Base-by-base conservation (phyloP, 1,140 invertebrate genomes). In the Macrostomum lignano region DNA sequence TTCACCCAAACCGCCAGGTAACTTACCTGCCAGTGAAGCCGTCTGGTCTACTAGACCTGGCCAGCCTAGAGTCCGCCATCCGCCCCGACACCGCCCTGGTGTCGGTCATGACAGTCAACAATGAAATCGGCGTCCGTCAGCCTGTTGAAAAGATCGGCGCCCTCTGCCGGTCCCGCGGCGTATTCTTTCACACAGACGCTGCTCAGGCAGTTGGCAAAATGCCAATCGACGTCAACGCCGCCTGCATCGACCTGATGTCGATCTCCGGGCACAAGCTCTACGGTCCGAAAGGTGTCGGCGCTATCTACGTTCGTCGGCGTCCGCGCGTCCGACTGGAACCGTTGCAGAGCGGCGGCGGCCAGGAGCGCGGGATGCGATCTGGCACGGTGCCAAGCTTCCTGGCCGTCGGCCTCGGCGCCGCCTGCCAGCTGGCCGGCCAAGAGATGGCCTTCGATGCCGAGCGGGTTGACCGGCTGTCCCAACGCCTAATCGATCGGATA, bases 261-360 rank as follows among this genome's bases (percentile, higher is more conserved):
- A 88, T 98, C 38, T 93, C 84, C 62, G 86, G 86, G 0, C 91
- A 98, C 51, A 98, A 98, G 63, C 56, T 98, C 28, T 98, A 98
- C 62, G 91, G 88, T 0, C 91, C 91, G 0, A 98, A 96, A 70
- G 88, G 82, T 40, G 63, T 96, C 32, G 91, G 91, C 34, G 88
- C 82, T 13, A 54, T 98, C 1, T 98, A 81, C 55, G 76, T 93
- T 2, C 65, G 88, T 30, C 65, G 86, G 36, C 65, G 78, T 35
- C 88, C 88, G 0, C 65, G 88, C 36, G 88, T 98, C 5, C 66
- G 88, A n/a, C 54, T 98, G 2, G 82, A 93, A 51, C 69, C 91
- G 3, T 64, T 88, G 25, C 81, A 88, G 54, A 91, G 75, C 62
- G 91, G 91, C 1, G 88, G 88, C 32, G 88, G 88, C 1, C 86